phyloP scores from a whole-genome alignment of 2,113 vertebrate species.

The Vireo altiloquus region DNA sequence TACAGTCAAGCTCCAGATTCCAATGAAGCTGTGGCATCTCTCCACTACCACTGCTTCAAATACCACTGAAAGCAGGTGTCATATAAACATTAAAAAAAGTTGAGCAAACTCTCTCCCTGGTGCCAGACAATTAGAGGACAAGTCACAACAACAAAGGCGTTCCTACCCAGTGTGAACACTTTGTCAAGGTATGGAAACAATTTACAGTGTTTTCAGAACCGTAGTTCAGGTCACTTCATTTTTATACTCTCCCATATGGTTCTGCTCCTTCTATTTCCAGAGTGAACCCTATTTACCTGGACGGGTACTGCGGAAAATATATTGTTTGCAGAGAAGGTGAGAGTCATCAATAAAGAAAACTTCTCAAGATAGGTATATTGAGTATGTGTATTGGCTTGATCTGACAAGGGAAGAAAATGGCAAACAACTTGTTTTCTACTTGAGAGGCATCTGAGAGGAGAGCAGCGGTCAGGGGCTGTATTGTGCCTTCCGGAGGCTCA shows the following conservation, averaged over 20 bases:
- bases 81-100: not conserved
- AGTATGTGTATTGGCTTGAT: conserved; percentile 34
- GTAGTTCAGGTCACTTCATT: conserved; percentile 53
- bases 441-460: conserved; percentile 20
- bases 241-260: conserved; percentile 41
- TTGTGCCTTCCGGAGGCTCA: not conserved
- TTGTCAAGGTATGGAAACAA: conserved; percentile 57
- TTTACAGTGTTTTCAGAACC: conserved; percentile 57
- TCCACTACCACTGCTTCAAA: not conserved
- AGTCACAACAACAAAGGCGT: not conserved
- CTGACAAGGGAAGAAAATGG: conserved; percentile 42
- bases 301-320: conserved; percentile 28
- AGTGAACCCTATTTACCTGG: conserved; percentile 61
- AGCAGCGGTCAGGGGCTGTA: not conserved
- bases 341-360: conserved; percentile 64
- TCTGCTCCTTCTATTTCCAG: conserved; percentile 47
- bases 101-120: not conserved
- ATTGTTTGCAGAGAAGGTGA: conserved; percentile 49
- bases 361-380: conserved; percentile 43
- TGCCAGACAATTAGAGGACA: conserved; percentile 19
- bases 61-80: not conserved
- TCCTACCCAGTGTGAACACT: not conserved
- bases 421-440: conserved; percentile 45
- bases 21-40: not conserved
- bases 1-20: not conserved